Evolutionary conservation across 1,140 invertebrate species (phyloP).

Genomic region (Drosophila melanica): DNA sequence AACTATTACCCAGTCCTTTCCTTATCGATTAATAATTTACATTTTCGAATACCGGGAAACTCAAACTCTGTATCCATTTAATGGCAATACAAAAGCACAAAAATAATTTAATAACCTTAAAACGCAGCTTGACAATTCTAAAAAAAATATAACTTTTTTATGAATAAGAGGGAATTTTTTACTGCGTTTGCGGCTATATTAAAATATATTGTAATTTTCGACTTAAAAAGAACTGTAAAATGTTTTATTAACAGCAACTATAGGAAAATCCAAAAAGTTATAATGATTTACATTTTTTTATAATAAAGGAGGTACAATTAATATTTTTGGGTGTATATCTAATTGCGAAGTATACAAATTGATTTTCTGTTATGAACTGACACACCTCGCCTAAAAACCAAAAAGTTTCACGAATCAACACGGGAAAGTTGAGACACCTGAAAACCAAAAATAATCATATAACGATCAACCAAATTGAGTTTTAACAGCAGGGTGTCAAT

Average conservation of each 20-base stretch:
- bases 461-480: conserved; percentile 19
- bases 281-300: too few species aligned
- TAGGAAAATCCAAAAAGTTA: background rate
- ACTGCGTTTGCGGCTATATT: too few species aligned
- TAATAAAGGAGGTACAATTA: too few species aligned
- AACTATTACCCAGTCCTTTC: conserved; percentile 4
- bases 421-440: conserved; percentile 18
- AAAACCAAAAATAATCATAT: conserved; percentile 2
- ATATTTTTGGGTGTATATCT: too few species aligned
- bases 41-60: conserved; percentile 7
- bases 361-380: background rate
- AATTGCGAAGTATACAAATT: too few species aligned
- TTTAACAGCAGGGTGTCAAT: conserved; percentile 38
- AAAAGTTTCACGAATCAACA: background rate
- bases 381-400: background rate
- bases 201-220: too few species aligned
- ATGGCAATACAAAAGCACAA: background rate
- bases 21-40: background rate
- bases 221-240: background rate
- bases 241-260: background rate
- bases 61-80: background rate
- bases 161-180: too few species aligned
- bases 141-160: too few species aligned
- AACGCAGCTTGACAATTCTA: too few species aligned
- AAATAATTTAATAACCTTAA: background rate